Conservation (phyloP, 2,888 invertebrate genomes). For the Apoderus coryli region DNA sequence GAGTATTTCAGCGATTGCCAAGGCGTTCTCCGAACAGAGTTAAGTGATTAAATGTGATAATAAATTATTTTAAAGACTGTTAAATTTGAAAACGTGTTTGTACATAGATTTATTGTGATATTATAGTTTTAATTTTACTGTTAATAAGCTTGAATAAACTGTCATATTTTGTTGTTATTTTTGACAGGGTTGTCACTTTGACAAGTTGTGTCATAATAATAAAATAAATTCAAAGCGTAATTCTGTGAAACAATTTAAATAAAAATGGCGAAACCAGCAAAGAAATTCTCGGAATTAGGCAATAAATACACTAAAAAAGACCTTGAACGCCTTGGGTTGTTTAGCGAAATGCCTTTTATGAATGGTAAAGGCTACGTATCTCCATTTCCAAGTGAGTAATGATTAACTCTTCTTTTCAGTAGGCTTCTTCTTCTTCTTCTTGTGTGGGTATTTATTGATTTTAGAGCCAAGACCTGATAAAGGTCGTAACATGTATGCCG, state of each 20-base stretch:
- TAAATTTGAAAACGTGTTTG: too few relatives aligned
- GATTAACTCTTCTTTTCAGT: too few relatives aligned
- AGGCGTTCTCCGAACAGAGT: slow-evolving; percentile 17
- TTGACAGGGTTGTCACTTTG: neutral
- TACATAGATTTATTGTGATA: too few relatives aligned
- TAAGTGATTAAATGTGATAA: too few relatives aligned
- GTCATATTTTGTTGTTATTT: neutral
- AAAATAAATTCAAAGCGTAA: neutral
- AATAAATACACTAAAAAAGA: slow-evolving; percentile 28
- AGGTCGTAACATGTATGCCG: slow-evolving; percentile 26
- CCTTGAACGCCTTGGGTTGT: slow-evolving; percentile 32
- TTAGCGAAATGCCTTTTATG: slow-evolving; percentile 33
- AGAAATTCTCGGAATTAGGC: slow-evolving; percentile 12
- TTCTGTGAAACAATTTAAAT: neutral
- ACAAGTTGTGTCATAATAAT: too few relatives aligned
- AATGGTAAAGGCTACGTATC: slow-evolving; percentile 26
- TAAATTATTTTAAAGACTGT: too few relatives aligned
- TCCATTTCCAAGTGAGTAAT: slow-evolving; percentile 23
- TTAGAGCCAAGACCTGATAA: slow-evolving; percentile 15
- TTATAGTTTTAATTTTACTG: too few relatives aligned
- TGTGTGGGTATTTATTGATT: slow-evolving; percentile 4
- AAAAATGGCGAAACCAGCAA: slow-evolving; percentile 1
- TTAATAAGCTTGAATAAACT: too few relatives aligned
- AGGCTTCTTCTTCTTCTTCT: too few relatives aligned
- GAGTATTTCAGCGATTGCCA: slow-evolving; percentile 45